Base-by-base conservation (phyloP, 2,113 vertebrate species). In the Oncorhynchus keta region DNA sequence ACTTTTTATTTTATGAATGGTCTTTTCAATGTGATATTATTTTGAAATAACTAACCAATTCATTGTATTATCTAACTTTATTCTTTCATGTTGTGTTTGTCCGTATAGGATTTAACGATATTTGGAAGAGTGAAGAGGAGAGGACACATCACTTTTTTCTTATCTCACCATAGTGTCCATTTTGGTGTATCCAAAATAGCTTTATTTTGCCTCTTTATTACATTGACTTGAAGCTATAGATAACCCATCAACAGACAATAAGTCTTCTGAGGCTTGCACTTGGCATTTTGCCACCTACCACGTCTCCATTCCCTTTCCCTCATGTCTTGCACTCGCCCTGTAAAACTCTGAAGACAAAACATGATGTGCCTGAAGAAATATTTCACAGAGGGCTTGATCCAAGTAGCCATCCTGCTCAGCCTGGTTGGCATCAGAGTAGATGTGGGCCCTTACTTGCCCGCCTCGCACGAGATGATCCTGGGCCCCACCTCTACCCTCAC, bases 321-420 rank as follows among this genome's bases (percentile, higher is more conserved):
- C 13, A 2, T 28, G 16, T 14, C 24, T 16, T 13, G 7, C 65
- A 26, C 22, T 28, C 14, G 30, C 22, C 65, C 65, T 30, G n/a
- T 32, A n/a, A n/a, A 22, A n/a, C 59, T 22, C 20, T 62, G 20
- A 20, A 22, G 16, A 45, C 39, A 45, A 11, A 9, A 59, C 55
- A 90, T 89, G 87, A 51, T 96, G 94, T 94, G 94, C 91, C 88
- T 97, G 87, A 99, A 99, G 94, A 99, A 99, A 89, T 96, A 96
- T 90, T 95, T 99, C 89, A 97, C 95, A 0, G 97, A 99, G 88
- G 96, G 97, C 83, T 96, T 99, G 22, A 96, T 99, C 89, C 97
- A 99, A 91, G 93, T 98, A 92, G 97, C 96, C 88, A 97, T 99
- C 85, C 93, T 99, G 78, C 95, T 99, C 76, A 99, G 97, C 88